These are phyloP conservation scores for Megaleporinus macrocephalus DNA, from an alignment of 2,113 vertebrate species.

Conservation along the genomic window DNA sequence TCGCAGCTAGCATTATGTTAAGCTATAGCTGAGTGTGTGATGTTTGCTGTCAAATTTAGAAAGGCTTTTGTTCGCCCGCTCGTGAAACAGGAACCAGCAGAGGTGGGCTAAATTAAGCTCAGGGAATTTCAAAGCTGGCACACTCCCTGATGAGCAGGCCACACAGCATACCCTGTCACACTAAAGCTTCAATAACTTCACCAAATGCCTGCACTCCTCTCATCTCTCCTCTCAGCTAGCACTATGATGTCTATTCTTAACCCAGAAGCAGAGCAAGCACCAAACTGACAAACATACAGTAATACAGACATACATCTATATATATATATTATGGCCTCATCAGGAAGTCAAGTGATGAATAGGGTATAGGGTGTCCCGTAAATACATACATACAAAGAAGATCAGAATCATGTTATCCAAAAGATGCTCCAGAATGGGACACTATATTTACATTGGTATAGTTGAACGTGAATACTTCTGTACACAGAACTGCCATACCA, in stretches of 20 bases:
- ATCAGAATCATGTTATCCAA: too few relatives aligned
- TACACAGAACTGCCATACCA: too few relatives aligned
- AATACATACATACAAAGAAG: too few relatives aligned
- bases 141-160: slow-evolving; percentile 66
- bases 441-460: too few relatives aligned
- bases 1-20: slow-evolving; percentile 12
- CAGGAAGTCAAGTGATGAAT: too few relatives aligned
- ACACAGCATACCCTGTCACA: slow-evolving; percentile 58
- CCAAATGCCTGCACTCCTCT: slow-evolving; percentile 55
- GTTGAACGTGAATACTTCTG: too few relatives aligned
- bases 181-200: slow-evolving; percentile 56
- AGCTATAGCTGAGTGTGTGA: slow-evolving; percentile 4
- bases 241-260: slow-evolving; percentile 31
- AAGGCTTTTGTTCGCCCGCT: slow-evolving; percentile 52
- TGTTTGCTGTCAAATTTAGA: slow-evolving; percentile 29
- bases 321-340: too few relatives aligned
- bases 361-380: too few relatives aligned
- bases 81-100: slow-evolving; percentile 77
- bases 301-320: neutral
- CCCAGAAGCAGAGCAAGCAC: neutral
- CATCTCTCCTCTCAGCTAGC: slow-evolving; percentile 49
- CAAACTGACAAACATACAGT: slow-evolving; percentile 3
- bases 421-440: too few relatives aligned
- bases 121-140: slow-evolving; percentile 74
- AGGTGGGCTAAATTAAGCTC: slow-evolving; percentile 77